These are phyloP conservation scores for Limnephilus auricula DNA, from an alignment of 2,888 invertebrate species.

Conservation along the genomic window DNA sequence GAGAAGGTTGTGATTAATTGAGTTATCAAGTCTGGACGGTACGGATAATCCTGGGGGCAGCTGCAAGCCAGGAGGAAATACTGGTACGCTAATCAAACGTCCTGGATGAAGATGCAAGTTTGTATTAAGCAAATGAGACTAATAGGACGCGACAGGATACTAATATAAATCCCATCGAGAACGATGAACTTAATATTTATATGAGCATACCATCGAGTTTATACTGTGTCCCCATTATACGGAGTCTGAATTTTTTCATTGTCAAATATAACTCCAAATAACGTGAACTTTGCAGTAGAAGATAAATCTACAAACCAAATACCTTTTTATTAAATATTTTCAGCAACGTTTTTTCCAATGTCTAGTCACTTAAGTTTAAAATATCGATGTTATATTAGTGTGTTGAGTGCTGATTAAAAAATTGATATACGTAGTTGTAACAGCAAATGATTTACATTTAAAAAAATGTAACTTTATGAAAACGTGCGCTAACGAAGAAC, in stretches of 20 bases:
- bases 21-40: constrained; percentile 42
- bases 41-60: constrained; percentile 11
- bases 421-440: no score
- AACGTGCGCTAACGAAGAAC: no score
- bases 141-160: constrained; percentile 30
- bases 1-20: constrained; percentile 47
- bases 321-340: no score
- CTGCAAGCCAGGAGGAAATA: neutral
- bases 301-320: no score
- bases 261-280: no score
- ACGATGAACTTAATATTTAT: neutral
- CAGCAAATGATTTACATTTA: no score
- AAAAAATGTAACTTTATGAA: no score
- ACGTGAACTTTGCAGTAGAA: no score
- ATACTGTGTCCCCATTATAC: neutral
- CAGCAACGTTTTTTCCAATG: no score
- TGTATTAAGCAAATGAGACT: constrained; percentile 45
- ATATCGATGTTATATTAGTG: no score
- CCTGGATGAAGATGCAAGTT: constrained; percentile 42
- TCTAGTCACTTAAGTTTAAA: no score
- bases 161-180: neutral
- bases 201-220: neutral
- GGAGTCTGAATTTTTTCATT: neutral
- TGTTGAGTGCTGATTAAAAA: no score
- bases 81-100: constrained; percentile 39